phyloP scores from a whole-genome alignment of 2,888 invertebrate genomes.

The Spilarctia lutea region DNA sequence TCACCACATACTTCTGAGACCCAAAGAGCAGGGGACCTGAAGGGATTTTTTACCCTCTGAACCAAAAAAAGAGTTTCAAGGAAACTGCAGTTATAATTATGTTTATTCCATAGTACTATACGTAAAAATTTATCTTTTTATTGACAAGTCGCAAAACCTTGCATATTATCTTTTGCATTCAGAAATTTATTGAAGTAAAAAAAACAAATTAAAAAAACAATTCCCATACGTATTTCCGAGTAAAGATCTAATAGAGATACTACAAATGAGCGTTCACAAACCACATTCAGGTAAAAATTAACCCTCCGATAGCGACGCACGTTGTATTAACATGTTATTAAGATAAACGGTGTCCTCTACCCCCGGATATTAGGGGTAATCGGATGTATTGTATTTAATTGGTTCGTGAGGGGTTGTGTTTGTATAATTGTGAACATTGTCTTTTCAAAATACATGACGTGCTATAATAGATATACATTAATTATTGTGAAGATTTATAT shows the following conservation, averaged over 20 bases:
- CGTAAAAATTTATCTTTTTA: not conserved
- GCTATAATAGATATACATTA: conserved; percentile 53
- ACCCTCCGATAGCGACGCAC: conserved; percentile 56
- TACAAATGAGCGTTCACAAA: conserved; percentile 66
- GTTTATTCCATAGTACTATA: no score
- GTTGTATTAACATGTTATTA: conserved; percentile 77
- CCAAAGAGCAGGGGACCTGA: no score
- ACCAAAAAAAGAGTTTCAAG: no score
- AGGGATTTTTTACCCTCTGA: no score
- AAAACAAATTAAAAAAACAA: conserved; percentile 27
- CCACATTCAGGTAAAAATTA: conserved; percentile 61
- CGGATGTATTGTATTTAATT: conserved; percentile 56
- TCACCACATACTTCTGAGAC: no score
- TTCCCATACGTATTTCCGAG: conserved; percentile 49
- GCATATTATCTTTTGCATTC: not conserved
- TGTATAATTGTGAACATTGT: conserved; percentile 57
- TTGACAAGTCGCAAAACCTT: not conserved
- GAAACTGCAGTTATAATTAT: no score
- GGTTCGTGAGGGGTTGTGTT: conserved; percentile 46
- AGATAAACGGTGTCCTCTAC: conserved; percentile 71
- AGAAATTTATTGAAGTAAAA: conserved; percentile 5
- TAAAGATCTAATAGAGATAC: conserved; percentile 70
- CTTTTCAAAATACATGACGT: conserved; percentile 50
- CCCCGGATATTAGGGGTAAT: conserved; percentile 65
- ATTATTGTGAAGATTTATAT: conserved; percentile 36